phyloP scores from a whole-genome alignment of 2,797 vertebrate genomes.

The Benthosema pterotum region DNA sequence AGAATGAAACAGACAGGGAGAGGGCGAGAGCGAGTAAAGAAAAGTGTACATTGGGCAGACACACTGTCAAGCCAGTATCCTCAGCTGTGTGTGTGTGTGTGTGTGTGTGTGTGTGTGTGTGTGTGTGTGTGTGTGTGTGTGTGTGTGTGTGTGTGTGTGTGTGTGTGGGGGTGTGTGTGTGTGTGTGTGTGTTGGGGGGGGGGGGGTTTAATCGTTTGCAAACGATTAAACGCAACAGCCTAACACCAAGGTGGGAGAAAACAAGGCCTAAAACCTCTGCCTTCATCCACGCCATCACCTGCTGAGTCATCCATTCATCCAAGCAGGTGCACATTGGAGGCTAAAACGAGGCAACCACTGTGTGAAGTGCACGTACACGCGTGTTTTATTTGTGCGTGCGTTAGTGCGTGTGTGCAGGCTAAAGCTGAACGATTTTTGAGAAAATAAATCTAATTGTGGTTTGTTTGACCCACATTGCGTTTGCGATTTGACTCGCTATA shows the following conservation, averaged over 20 bases:
- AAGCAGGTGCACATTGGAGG: conserved; percentile 52
- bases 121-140: conserved; percentile 28
- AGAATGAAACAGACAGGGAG: conserved; percentile 45
- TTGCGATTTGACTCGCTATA: too few species aligned
- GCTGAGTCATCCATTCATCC: conserved; percentile 53
- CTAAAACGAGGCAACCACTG: not conserved
- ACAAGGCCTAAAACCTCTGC: conserved; percentile 24
- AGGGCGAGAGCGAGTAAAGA: conserved; percentile 27
- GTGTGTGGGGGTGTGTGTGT: conserved; percentile 27
- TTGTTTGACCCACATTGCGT: too few species aligned
- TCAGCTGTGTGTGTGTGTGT: conserved; percentile 22
- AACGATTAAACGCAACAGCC: conserved; percentile 10
- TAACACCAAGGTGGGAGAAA: conserved; percentile 13
- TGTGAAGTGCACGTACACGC: too few species aligned
- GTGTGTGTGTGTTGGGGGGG: conserved; percentile 20
- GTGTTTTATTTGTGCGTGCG: not conserved
- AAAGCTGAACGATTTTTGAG: too few species aligned
- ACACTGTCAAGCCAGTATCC: conserved; percentile 19
- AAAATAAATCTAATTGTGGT: too few species aligned
- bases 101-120: conserved; percentile 28
- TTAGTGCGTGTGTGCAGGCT: not conserved
- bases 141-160: conserved; percentile 28
- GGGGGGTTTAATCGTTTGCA: conserved; percentile 19
- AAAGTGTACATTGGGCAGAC: conserved; percentile 38
- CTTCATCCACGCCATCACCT: conserved; percentile 36